These are phyloP conservation scores for Tromatobia lineatoria DNA, from an alignment of 2,888 invertebrate species.

Conservation along the genomic window DNA sequence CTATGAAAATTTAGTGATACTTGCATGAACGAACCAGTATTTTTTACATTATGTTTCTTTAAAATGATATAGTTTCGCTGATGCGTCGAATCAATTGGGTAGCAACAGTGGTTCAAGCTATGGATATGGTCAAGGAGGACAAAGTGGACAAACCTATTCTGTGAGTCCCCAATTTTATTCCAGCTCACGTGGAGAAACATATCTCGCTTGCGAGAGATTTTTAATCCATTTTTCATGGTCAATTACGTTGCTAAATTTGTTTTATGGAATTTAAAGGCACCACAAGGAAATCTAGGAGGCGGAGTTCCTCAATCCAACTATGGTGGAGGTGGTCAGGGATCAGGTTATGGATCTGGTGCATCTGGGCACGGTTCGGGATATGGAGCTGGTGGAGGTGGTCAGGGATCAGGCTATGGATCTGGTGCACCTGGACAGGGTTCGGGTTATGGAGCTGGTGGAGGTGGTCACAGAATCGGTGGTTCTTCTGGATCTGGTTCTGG, in stretches of 20 bases:
- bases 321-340: neutral
- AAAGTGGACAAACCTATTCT: neutral
- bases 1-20: neutral
- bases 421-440: slow-evolving; percentile 1
- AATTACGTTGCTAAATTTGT: neutral
- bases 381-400: neutral
- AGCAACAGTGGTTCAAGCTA: slow-evolving; percentile 32
- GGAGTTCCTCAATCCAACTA: slow-evolving; percentile 1
- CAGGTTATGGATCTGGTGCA: neutral
- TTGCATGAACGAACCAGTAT: neutral
- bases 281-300: neutral
- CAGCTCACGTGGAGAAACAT: no score
- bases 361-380: neutral
- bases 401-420: neutral
- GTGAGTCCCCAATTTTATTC: slow-evolving; percentile 28
- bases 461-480: neutral
- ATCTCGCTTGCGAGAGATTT: no score
- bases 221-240: no score
- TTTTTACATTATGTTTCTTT: neutral
- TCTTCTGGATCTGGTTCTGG: slow-evolving; percentile 36
- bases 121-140: slow-evolving; percentile 21
- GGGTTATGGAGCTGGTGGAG: slow-evolving; percentile 9
- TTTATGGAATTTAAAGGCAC: neutral
- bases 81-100: slow-evolving; percentile 12
- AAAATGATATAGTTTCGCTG: slow-evolving; percentile 32